phyloP scores from a whole-genome alignment of 2,113 vertebrate genomes.

The Clarias macrocephalus region DNA sequence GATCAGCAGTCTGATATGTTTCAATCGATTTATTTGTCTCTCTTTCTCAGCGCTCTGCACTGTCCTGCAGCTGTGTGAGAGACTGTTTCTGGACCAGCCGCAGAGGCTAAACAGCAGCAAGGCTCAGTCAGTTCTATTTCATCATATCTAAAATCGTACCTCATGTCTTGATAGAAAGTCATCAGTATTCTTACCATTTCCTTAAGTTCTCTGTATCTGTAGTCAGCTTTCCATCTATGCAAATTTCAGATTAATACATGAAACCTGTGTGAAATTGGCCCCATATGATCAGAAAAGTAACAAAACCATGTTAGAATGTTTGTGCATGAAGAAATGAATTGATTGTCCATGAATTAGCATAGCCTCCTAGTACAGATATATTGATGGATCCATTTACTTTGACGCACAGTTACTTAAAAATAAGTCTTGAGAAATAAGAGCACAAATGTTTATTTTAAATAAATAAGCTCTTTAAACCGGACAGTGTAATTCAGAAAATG shows the following conservation, averaged over 20 bases:
- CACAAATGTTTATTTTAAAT: too few species aligned
- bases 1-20: too few species aligned
- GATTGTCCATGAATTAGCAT: too few species aligned
- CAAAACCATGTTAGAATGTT: too few species aligned
- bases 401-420: too few species aligned
- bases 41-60: conserved; percentile 72
- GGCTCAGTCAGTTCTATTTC: conserved; percentile 81
- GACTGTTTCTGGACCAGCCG: conserved; percentile 87
- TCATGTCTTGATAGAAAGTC: neutral
- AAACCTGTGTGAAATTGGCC: neutral
- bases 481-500: too few species aligned
- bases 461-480: too few species aligned
- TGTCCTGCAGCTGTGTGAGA: conserved; percentile 85
- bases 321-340: too few species aligned
- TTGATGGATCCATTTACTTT: too few species aligned
- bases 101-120: conserved; percentile 83
- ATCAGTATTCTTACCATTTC: neutral
- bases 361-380: too few species aligned
- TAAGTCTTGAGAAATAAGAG: too few species aligned
- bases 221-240: neutral
- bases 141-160: neutral
- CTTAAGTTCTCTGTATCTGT: neutral
- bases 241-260: neutral
- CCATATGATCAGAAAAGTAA: too few species aligned
- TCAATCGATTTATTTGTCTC: neutral